Base-by-base conservation (phyloP, 2,888 invertebrate species). In the Meiosimyza platycephala region DNA sequence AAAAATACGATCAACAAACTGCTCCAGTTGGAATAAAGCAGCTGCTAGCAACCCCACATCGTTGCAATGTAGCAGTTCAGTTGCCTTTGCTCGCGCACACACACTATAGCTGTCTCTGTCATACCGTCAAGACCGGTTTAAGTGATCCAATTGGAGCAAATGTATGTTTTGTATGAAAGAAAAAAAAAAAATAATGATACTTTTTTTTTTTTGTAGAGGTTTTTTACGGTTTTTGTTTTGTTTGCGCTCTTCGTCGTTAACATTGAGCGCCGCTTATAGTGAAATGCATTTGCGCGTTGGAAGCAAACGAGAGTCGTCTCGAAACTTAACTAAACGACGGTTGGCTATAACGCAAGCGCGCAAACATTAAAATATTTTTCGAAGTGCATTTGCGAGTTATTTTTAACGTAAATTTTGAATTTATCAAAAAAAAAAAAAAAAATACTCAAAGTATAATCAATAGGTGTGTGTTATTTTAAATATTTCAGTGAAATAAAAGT, bases 291-390 rank as follows among this genome's bases (percentile, higher is more conserved):
- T 40, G 52, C 54, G 50, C 18, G 63, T 22, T 54, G 13, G 54
- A 47, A 63, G 70, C 40, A 63, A 22, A 48, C 22, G 18, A 54
- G 54, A 70, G 70, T 70, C 70, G 62, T 63, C 47, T 63, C 54
- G 59, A 63, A 70, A 65, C 65, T 65, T 71, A 62, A 68, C 57
- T 71, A 68, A 72, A 75, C 55, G 63, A 71, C 73, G 75, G 76
- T 75, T 48, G 62, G 28, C 54, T 52, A 67, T 64, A 47, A 79
- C 81, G 79, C 79, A 78, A 74, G 80, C 79, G 81, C 81, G 83
- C 78, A 79, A 71, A 76, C 71, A 68, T 71, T 74, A 12, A 18
- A 63, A 3, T n/a, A n/a, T 59, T 40, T 59, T 62, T 62, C 52
- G 22, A 64, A 16, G n/a, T 66, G 1, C 11, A 6, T 55, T 67